A percentile compares a stretch with the other conserved stretches of the same genome.
These are phyloP conservation scores for Monodelphis domestica DNA, from an alignment of 2,797 vertebrate species.

Conservation along the genomic window DNA sequence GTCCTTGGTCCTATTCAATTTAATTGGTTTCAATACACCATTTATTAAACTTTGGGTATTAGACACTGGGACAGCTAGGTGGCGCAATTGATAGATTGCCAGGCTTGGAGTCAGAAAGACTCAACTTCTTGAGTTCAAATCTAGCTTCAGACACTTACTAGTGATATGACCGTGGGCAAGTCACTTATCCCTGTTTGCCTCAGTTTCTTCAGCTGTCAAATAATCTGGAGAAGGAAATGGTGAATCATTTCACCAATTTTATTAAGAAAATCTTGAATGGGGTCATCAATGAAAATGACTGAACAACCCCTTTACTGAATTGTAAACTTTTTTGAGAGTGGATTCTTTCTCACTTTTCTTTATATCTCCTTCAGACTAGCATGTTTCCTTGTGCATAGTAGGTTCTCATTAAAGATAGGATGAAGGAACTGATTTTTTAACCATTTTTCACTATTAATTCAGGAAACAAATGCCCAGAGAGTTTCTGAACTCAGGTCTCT, in stretches of 20 bases:
- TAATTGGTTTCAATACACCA: neutral
- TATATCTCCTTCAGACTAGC: neutral
- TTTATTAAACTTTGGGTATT: neutral
- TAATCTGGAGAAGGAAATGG: too few species aligned
- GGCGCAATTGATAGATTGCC: neutral
- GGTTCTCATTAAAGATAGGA: neutral
- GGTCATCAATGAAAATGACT: too few species aligned
- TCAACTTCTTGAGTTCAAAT: neutral
- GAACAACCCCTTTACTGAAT: too few species aligned
- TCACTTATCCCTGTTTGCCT: neutral
- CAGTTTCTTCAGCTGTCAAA: too few species aligned
- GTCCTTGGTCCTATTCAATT: neutral
- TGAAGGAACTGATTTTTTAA: neutral
- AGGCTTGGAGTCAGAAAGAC: neutral
- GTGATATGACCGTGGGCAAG: neutral
- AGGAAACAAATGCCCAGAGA: neutral
- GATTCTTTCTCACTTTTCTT: neutral
- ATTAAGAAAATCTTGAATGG: too few species aligned
- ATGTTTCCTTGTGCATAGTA: neutral
- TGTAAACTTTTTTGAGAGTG: neutral
- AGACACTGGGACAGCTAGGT: neutral
- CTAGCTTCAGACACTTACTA: neutral
- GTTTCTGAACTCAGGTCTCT: neutral
- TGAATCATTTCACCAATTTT: too few species aligned
- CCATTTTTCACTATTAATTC: neutral